phyloP scores from a whole-genome alignment of 2,888 invertebrate genomes.

The Byasa hedistus region DNA sequence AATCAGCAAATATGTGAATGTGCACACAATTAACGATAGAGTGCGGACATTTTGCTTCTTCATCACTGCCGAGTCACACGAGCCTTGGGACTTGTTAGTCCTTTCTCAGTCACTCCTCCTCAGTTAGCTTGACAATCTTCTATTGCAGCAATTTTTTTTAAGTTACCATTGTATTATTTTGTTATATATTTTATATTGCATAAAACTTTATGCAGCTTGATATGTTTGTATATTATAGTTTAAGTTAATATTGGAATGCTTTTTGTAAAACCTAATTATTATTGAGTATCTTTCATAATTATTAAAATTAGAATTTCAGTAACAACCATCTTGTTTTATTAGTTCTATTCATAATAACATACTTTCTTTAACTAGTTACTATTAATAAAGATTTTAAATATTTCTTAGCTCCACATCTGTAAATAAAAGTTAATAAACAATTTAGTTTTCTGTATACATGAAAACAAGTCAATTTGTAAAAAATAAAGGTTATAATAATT shows the following conservation, averaged over 20 bases:
- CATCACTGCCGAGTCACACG: conserved; percentile 84
- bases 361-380: conserved; percentile 2
- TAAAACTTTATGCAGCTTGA: conserved; percentile 33
- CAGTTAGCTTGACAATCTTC: conserved; percentile 48
- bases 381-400: not conserved
- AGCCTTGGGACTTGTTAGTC: conserved; percentile 65
- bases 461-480: not conserved
- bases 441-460: not conserved
- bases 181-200: conserved; percentile 21
- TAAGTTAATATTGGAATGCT: not conserved
- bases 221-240: conserved; percentile 26
- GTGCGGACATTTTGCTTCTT: conserved; percentile 99
- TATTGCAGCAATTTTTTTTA: conserved; percentile 43
- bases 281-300: conserved; percentile 11
- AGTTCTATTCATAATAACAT: conserved; percentile 9
- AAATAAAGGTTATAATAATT: not conserved
- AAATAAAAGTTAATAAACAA: conserved; percentile 4
- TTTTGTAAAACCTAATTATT: not conserved
- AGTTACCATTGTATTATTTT: conserved; percentile 53
- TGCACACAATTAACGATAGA: conserved; percentile 99
- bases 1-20: conserved; percentile 99
- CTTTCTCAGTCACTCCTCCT: conserved; percentile 45
- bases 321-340: conserved; percentile 17
- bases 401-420: conserved; percentile 14
- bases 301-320: conserved; percentile 6